These are phyloP conservation scores for Larimichthys polyactis DNA, from an alignment of 2,113 vertebrate genomes.

Conservation along the genomic window DNA sequence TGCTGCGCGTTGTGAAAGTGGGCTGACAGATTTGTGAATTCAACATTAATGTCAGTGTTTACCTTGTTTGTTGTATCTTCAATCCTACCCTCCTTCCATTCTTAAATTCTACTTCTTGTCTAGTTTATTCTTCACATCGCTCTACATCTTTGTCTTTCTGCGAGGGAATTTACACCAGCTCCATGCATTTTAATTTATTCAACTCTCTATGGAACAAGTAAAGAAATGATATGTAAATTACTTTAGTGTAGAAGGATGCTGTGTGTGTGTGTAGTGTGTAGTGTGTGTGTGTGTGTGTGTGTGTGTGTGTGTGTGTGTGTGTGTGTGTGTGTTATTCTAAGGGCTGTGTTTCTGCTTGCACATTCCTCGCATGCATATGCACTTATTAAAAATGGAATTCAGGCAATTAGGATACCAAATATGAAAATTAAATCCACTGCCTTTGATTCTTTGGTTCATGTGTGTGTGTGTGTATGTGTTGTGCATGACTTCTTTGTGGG, in stretches of 20 bases:
- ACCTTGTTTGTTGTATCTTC: background rate
- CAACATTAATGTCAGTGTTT: background rate
- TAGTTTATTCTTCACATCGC: background rate
- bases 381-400: constrained; percentile 23
- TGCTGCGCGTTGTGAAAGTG: background rate
- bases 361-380: background rate
- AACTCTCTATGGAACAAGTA: background rate
- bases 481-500: background rate
- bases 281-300: background rate
- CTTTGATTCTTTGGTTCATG: constrained; percentile 1
- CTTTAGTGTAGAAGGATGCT: constrained; percentile 1
- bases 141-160: background rate
- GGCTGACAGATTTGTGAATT: constrained; percentile 33
- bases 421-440: background rate
- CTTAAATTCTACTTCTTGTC: background rate
- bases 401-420: constrained; percentile 6
- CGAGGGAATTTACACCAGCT: background rate
- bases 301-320: background rate
- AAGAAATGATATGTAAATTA: constrained; percentile 16
- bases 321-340: background rate
- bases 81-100: background rate
- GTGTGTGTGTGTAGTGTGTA: no score
- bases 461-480: background rate
- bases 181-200: constrained; percentile 19
- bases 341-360: background rate